These are phyloP conservation scores for Drosophila parthenogenetica DNA, from an alignment of 2,888 invertebrate genomes.

Conservation along the genomic window DNA sequence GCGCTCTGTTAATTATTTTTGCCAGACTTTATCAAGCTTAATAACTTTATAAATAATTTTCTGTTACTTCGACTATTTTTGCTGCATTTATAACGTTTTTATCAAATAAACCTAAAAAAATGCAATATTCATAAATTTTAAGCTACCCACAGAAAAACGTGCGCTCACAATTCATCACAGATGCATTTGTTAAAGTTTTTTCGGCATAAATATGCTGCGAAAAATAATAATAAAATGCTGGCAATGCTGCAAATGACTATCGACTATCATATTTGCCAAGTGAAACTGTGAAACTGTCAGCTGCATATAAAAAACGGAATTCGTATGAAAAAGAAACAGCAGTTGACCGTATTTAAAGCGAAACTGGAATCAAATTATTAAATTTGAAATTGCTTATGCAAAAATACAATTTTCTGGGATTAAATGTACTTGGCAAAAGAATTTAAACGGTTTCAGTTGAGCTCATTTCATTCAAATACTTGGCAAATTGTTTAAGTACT, in stretches of 20 bases:
- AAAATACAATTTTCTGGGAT: not conserved
- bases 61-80: not conserved
- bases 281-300: not conserved
- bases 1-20: not conserved
- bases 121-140: not conserved
- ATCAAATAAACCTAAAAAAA: not conserved
- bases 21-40: not conserved
- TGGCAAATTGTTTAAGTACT: constrained; percentile 23
- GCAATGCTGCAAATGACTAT: constrained; percentile 11
- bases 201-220: not conserved
- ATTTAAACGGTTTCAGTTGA: constrained; percentile 9
- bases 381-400: not conserved
- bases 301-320: constrained; percentile 1
- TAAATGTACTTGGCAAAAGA: not conserved
- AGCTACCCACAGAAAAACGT: not conserved
- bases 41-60: not conserved
- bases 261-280: not conserved
- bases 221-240: not conserved
- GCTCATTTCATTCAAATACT: constrained; percentile 18
- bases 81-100: too few species aligned
- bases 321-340: constrained; percentile 6
- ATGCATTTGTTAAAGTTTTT: not conserved
- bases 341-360: constrained; percentile 3
- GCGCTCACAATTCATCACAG: not conserved
- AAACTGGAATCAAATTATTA: not conserved